Percentiles rank a stretch among this genome's conserved stretches.
These are phyloP conservation scores for Tychaedon coryphoeus DNA, from an alignment of 2,113 vertebrate genomes.

Conservation along the genomic window DNA sequence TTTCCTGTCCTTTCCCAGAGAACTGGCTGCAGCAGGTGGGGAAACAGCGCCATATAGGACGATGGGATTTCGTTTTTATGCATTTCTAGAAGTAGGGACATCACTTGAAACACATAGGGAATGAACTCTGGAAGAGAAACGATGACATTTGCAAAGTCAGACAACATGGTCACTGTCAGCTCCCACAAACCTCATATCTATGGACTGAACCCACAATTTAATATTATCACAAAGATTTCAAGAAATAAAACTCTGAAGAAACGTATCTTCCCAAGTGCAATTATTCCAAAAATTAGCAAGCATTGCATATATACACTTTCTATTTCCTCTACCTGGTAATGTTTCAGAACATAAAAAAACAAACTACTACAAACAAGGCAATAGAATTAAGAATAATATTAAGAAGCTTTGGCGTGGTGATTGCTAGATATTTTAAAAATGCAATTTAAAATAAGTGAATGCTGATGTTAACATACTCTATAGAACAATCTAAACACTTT, in stretches of 20 bases:
- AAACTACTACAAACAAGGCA: not conserved
- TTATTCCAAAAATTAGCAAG: not conserved
- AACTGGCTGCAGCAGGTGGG: constrained; percentile 93
- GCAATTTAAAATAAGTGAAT: not conserved
- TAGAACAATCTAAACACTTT: not conserved
- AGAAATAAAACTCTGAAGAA: not conserved
- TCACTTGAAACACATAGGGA: constrained; percentile 98
- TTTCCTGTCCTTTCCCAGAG: constrained; percentile 96
- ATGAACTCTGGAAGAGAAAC: constrained; percentile 86
- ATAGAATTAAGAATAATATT: not conserved
- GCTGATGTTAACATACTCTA: not conserved
- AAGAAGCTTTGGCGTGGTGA: not conserved
- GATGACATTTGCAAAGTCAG: not conserved
- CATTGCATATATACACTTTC: not conserved
- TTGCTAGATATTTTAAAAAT: not conserved
- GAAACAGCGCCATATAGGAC: constrained; percentile 95
- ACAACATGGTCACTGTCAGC: not conserved
- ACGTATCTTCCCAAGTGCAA: not conserved
- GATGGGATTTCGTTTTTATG: constrained; percentile 89
- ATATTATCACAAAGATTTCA: not conserved
- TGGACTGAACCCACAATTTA: not conserved
- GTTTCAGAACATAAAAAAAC: not conserved
- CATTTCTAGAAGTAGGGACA: constrained; percentile 98
- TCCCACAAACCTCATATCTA: accelerated
- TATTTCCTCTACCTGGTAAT: not conserved